Evolutionary conservation across 2,888 invertebrate species (phyloP).

Genomic region (Hymenopus coronatus): DNA sequence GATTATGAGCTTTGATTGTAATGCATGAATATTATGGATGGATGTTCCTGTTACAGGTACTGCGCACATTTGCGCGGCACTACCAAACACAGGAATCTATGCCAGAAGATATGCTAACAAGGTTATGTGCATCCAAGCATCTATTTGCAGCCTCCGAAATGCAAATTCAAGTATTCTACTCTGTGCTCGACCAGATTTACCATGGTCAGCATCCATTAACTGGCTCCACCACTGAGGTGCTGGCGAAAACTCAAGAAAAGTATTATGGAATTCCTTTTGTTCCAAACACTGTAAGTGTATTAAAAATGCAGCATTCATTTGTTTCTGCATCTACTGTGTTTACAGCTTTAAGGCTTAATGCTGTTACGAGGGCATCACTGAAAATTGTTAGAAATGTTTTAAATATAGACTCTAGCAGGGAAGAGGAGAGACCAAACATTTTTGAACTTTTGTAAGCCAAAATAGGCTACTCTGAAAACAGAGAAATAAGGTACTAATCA

Average conservation of each 20-base stretch:
- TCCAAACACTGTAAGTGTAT: slow-evolving; percentile 67
- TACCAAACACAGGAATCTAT: slow-evolving; percentile 84
- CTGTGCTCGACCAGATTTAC: slow-evolving; percentile 86
- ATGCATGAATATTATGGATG: neutral
- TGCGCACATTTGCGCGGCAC: slow-evolving; percentile 84
- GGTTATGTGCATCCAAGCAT: slow-evolving; percentile 80
- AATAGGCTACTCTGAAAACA: too few species aligned
- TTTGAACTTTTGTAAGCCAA: too few species aligned
- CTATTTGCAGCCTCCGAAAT: slow-evolving; percentile 87
- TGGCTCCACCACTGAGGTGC: slow-evolving; percentile 65
- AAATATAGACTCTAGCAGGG: neutral
- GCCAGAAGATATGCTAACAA: slow-evolving; percentile 73
- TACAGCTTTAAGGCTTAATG: neutral
- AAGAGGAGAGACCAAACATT: too few species aligned
- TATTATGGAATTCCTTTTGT: slow-evolving; percentile 88
- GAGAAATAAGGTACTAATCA: too few species aligned
- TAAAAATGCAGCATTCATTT: too few species aligned
- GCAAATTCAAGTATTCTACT: slow-evolving; percentile 88
- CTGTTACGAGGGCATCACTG: neutral
- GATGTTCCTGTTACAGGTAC: slow-evolving; percentile 53
- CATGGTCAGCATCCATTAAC: slow-evolving; percentile 62
- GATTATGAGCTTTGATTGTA: neutral
- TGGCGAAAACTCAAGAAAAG: slow-evolving; percentile 72
- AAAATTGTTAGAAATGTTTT: neutral
- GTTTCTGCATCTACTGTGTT: neutral